Percentiles rank a stretch among this genome's conserved stretches.
Conservation (phyloP, 2,888 invertebrate genomes). For the Liopterus haemorrhoidalis region DNA sequence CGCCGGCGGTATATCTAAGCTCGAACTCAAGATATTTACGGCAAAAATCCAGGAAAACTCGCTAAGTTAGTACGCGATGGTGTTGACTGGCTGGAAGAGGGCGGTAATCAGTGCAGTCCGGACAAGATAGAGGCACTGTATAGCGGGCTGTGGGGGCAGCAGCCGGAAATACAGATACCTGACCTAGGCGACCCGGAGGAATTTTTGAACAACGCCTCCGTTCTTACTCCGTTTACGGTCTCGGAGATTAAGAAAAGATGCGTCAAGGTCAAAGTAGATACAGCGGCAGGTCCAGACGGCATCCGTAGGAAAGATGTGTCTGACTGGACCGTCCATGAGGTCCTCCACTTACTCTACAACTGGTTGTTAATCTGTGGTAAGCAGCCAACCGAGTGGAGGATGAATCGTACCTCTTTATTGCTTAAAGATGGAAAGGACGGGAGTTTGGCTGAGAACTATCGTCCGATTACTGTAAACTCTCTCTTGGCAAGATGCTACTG, state of each 20-base stretch:
- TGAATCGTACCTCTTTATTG: constrained; percentile 33
- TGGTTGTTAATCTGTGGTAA: constrained; percentile 26
- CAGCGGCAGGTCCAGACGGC: constrained; percentile 34
- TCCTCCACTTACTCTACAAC: constrained; percentile 15
- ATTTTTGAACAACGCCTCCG: no score
- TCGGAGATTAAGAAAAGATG: no score
- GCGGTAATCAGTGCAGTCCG: no score
- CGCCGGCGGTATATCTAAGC: constrained; percentile 33
- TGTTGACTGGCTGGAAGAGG: constrained; percentile 26
- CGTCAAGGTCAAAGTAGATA: constrained; percentile 24
- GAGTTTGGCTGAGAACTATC: no score
- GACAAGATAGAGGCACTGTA: no score
- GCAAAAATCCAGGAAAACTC: no score
- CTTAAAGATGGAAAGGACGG: constrained; percentile 32
- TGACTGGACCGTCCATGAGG: constrained; percentile 1
- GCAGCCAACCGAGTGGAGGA: constrained; percentile 32
- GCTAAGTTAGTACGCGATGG: constrained; percentile 33
- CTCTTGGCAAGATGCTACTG: constrained; percentile 26
- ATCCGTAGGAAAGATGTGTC: constrained; percentile 26
- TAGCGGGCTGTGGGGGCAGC: no score
- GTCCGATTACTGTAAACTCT: constrained; percentile 34
- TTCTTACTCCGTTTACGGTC: no score
- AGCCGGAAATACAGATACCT: no score
- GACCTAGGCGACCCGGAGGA: no score
- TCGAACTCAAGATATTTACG: constrained; percentile 36